Percentiles rank a stretch among this genome's conserved stretches.
Evolutionary conservation across 1,140 invertebrate genomes (phyloP).

Genomic region (Zaprionus inermis): DNA sequence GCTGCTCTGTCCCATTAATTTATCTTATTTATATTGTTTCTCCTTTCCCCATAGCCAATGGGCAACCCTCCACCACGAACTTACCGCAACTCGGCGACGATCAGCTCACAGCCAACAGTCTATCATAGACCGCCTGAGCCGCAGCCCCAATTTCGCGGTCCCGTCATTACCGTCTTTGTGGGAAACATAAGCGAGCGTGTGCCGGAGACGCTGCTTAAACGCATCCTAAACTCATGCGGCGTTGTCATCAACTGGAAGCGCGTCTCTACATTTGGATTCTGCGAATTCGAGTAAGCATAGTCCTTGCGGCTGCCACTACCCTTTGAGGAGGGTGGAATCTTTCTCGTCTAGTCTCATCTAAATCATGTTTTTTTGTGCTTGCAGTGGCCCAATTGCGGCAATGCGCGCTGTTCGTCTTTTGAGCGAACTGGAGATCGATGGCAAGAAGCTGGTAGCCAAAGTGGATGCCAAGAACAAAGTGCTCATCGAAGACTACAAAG

Average conservation of each 20-base stretch:
- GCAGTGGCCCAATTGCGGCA: constrained; percentile 96
- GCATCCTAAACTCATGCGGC: constrained; percentile 95
- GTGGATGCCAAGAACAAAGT: constrained; percentile 99
- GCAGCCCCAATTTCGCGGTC: constrained; percentile 87
- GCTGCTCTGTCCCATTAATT: neutral
- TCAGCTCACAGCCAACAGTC: constrained; percentile 79
- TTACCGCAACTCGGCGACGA: constrained; percentile 83
- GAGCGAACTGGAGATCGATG: constrained; percentile 96
- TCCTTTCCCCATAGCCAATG: constrained; percentile 56
- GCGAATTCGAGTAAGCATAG: constrained; percentile 89
- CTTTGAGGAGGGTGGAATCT: too few species aligned
- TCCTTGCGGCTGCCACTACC: too few species aligned
- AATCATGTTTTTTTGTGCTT: too few species aligned
- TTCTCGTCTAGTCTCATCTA: too few species aligned
- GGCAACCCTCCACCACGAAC: constrained; percentile 82
- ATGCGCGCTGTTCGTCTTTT: constrained; percentile 96
- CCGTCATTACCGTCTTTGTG: constrained; percentile 97
- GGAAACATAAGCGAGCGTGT: constrained; percentile 98
- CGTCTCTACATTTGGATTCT: constrained; percentile 99
- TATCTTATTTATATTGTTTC: neutral
- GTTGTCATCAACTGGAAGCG: constrained; percentile 98
- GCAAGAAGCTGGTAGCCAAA: constrained; percentile 97
- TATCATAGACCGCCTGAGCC: constrained; percentile 80
- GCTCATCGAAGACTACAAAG: constrained; percentile 96
- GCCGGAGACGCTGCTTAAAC: constrained; percentile 97